A percentile compares a stretch with the other conserved stretches of the same genome.
phyloP scores from a whole-genome alignment of 2,113 vertebrate species.

The Rhizomys pruinosus region DNA sequence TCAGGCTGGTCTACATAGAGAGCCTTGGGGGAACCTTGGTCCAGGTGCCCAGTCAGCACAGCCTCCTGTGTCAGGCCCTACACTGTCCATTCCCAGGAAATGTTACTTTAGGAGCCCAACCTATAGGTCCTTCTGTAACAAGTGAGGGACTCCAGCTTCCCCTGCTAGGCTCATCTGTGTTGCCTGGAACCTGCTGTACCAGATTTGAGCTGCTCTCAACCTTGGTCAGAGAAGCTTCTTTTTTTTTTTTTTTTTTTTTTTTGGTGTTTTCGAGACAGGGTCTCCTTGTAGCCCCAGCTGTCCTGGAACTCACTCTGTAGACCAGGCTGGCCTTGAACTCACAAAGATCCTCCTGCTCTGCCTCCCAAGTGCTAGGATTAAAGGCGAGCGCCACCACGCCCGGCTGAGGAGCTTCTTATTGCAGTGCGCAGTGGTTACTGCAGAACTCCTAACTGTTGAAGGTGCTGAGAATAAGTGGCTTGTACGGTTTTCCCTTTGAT shows the following conservation, averaged over 20 bases:
- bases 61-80: not conserved
- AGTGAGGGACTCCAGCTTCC: not conserved
- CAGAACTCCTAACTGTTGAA: not conserved
- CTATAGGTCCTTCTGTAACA: not conserved
- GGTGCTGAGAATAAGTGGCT: not conserved
- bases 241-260: too few species aligned
- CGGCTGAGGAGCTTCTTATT: not conserved
- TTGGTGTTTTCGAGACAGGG: too few species aligned
- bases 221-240: not conserved
- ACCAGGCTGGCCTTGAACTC: too few species aligned
- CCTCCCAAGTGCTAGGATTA: too few species aligned
- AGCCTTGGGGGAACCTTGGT: not conserved
- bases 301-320: too few species aligned
- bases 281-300: too few species aligned
- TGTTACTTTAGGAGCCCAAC: not conserved
- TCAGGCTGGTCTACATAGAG: not conserved
- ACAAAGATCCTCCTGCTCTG: too few species aligned
- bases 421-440: not conserved
- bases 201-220: not conserved
- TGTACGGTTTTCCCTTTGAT: not conserved
- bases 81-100: too few species aligned
- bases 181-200: not conserved
- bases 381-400: too few species aligned
- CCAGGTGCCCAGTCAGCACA: not conserved
- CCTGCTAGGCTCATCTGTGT: not conserved